phyloP scores from a whole-genome alignment of 2,888 invertebrate species.

The Seladonia tumulorum region DNA sequence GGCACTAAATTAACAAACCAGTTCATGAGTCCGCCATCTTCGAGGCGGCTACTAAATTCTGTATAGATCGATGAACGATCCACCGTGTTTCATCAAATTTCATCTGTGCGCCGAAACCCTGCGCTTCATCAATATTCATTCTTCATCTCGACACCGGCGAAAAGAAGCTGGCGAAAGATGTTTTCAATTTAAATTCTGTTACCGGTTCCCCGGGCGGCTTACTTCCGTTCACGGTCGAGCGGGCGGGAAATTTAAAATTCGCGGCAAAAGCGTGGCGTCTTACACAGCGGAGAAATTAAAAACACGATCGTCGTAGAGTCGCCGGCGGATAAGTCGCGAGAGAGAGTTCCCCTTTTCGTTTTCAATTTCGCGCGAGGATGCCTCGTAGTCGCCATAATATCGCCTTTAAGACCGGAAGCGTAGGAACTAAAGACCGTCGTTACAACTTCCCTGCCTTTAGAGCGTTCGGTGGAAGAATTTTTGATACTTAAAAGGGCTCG shows the following conservation, averaged over 20 bases:
- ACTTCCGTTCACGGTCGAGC: neutral
- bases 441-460: neutral
- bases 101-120: neutral
- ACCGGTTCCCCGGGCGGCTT: neutral
- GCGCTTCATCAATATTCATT: slow-evolving; percentile 3
- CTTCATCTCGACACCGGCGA: neutral
- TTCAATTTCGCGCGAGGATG: neutral
- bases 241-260: neutral
- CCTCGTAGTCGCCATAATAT: neutral
- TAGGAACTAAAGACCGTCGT: slow-evolving; percentile 1
- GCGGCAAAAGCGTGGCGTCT: neutral
- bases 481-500: slow-evolving; percentile 40
- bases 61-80: neutral
- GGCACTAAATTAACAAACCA: neutral
- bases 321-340: neutral
- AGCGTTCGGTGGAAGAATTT: slow-evolving; percentile 36
- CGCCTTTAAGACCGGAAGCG: neutral
- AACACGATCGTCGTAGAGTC: neutral
- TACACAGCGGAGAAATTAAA: neutral
- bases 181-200: slow-evolving; percentile 2
- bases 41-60: neutral
- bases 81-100: neutral
- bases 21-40: neutral
- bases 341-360: neutral
- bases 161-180: neutral